phyloP scores from a whole-genome alignment of 1,140 invertebrate species.

The Drosophila pectinifera region DNA sequence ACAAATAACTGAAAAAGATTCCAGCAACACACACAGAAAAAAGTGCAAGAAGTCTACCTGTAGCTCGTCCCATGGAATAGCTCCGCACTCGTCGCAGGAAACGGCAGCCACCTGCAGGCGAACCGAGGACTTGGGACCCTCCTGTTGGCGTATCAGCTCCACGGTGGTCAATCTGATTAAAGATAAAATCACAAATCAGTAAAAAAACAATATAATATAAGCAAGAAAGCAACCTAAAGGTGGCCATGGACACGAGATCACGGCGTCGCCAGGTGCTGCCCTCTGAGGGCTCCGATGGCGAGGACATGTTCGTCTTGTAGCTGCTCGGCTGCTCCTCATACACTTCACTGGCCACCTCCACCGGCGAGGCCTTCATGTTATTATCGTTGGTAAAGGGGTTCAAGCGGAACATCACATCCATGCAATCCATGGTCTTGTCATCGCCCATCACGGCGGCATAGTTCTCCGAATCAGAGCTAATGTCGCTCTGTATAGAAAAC shows the following conservation, averaged over 20 bases:
- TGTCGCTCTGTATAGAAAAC: slow-evolving; percentile 89
- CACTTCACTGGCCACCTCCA: slow-evolving; percentile 94
- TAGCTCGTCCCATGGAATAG: slow-evolving; percentile 97
- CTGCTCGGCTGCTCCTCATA: slow-evolving; percentile 90
- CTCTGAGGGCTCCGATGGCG: slow-evolving; percentile 92
- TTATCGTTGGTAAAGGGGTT: slow-evolving; percentile 84
- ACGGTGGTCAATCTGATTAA: slow-evolving; percentile 90
- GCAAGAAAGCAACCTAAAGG: slow-evolving; percentile 71
- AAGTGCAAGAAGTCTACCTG: slow-evolving; percentile 88
- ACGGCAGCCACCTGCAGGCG: slow-evolving; percentile 92
- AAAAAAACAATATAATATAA: no score
- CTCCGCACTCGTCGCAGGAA: slow-evolving; percentile 91
- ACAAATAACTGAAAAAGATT: slow-evolving; percentile 21
- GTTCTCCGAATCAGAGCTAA: slow-evolving; percentile 93
- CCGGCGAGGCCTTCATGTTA: slow-evolving; percentile 85
- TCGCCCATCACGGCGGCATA: slow-evolving; percentile 89
- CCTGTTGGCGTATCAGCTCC: slow-evolving; percentile 92
- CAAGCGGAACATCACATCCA: slow-evolving; percentile 87
- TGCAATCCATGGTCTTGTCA: slow-evolving; percentile 88
- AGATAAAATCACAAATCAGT: neutral
- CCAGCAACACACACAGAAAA: slow-evolving; percentile 8
- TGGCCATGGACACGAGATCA: slow-evolving; percentile 89
- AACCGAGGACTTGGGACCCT: slow-evolving; percentile 90
- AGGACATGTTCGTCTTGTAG: slow-evolving; percentile 87
- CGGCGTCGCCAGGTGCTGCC: slow-evolving; percentile 91